Percentiles rank a stretch among this genome's conserved stretches.
Evolutionary conservation across 2,797 vertebrate genomes (phyloP).

Genomic region (Denticeps clupeoides): DNA sequence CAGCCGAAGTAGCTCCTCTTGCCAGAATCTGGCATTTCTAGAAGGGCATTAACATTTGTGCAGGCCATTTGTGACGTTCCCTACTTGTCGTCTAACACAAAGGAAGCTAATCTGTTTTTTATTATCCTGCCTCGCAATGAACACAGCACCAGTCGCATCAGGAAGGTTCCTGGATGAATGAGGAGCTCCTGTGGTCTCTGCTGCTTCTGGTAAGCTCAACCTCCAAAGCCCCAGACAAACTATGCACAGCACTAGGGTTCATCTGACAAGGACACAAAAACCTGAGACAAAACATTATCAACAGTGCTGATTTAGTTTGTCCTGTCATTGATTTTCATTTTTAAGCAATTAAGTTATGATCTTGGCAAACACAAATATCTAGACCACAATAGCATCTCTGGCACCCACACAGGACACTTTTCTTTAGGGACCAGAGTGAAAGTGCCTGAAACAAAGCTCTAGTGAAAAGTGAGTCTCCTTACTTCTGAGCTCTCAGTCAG

Average conservation of each 20-base stretch:
- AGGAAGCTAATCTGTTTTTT: conserved; percentile 14
- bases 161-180: conserved; percentile 3
- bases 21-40: conserved; percentile 2
- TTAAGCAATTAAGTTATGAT: no score
- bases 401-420: no score
- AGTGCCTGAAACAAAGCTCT: no score
- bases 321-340: no score
- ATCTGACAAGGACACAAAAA: no score
- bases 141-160: conserved; percentile 9
- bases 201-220: no score
- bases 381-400: no score
- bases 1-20: not conserved
- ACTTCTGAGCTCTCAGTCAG: conserved; percentile 69
- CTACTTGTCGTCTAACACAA: not conserved
- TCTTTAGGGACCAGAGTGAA: no score
- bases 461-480: no score
- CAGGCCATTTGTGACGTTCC: not conserved
- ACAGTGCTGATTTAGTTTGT: conserved; percentile 23
- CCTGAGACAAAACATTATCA: conserved; percentile 23
- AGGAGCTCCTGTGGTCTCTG: conserved; percentile 10
- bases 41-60: not conserved
- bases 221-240: no score
- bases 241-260: no score
- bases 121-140: conserved; percentile 9
- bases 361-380: no score